These are phyloP conservation scores for Aleiodes leptofemur DNA, from an alignment of 2,888 invertebrate genomes.

Conservation along the genomic window DNA sequence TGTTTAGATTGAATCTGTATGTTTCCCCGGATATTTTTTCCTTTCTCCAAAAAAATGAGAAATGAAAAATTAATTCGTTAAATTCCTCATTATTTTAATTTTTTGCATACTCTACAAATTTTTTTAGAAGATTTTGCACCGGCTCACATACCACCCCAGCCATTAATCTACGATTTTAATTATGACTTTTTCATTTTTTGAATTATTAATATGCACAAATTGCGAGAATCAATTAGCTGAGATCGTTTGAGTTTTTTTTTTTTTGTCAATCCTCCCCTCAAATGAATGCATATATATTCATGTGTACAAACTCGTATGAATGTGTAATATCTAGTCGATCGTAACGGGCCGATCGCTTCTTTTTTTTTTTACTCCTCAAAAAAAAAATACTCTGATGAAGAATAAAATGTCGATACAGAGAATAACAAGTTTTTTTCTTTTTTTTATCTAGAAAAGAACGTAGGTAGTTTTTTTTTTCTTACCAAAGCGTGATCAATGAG, in stretches of 20 bases:
- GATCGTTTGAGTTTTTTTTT: not conserved
- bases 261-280: not conserved
- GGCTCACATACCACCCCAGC: constrained; percentile 76
- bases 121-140: constrained; percentile 79
- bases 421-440: constrained; percentile 1
- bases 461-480: not conserved
- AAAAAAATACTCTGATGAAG: not conserved
- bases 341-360: constrained; percentile 6
- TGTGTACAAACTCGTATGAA: constrained; percentile 12
- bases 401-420: constrained; percentile 11
- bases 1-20: constrained; percentile 17
- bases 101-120: constrained; percentile 7
- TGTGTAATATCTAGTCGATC: constrained; percentile 13
- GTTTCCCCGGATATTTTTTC: constrained; percentile 1
- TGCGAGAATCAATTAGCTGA: constrained; percentile 23
- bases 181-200: constrained; percentile 18
- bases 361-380: not conserved
- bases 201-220: constrained; percentile 13
- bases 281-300: constrained; percentile 1
- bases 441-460: not conserved
- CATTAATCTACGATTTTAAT: constrained; percentile 48
- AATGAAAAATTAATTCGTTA: not conserved
- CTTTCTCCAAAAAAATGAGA: not conserved
- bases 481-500: too few species aligned
- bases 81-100: not conserved